Percentiles rank a stretch among this genome's conserved stretches.
phyloP scores from a whole-genome alignment of 2,113 vertebrate species.

The Arenaria interpres region DNA sequence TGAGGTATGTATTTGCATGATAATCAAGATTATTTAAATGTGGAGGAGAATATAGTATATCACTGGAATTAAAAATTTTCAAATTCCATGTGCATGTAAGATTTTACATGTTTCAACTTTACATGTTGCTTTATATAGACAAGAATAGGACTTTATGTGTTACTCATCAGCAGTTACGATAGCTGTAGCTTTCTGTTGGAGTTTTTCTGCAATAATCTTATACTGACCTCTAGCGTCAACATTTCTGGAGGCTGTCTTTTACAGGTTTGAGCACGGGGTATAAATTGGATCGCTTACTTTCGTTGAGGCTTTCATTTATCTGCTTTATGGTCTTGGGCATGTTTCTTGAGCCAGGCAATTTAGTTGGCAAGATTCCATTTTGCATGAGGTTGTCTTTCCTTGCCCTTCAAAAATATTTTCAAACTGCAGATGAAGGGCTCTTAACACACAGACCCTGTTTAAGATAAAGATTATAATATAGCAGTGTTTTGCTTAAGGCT shows the following conservation, averaged over 20 bases:
- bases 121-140: not conserved
- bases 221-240: not conserved
- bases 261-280: not conserved
- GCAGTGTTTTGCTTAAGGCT: not conserved
- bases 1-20: not conserved
- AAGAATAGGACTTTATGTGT: not conserved
- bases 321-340: not conserved
- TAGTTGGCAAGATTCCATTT: not conserved
- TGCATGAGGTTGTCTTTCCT: not conserved
- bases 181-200: not conserved
- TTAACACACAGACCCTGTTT: not conserved
- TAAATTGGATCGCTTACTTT: not conserved
- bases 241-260: not conserved
- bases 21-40: not conserved
- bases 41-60: not conserved
- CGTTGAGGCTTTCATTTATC: not conserved
- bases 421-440: not conserved
- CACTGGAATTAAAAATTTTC: not conserved
- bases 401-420: not conserved
- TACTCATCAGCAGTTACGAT: not conserved
- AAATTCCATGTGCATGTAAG: not conserved
- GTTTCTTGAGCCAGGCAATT: not conserved
- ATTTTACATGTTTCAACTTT: not conserved
- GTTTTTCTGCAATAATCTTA: not conserved
- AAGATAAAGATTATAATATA: not conserved